phyloP scores from a whole-genome alignment of 2,113 vertebrate species.

The Microtus ochrogaster region DNA sequence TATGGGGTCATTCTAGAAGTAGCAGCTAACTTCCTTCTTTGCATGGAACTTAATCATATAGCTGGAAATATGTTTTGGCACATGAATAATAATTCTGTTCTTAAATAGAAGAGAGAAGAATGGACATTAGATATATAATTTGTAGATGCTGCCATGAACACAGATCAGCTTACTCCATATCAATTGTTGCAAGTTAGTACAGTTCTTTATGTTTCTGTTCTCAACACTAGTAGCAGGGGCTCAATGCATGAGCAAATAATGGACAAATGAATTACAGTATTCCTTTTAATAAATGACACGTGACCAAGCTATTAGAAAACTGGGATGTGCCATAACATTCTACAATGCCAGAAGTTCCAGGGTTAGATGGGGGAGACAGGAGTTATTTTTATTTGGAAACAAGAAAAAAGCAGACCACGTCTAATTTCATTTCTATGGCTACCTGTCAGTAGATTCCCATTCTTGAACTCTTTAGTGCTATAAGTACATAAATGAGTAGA shows the following conservation, averaged over 20 bases:
- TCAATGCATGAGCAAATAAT: slow-evolving; percentile 1
- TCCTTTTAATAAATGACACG: slow-evolving; percentile 20
- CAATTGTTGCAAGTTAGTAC: not conserved
- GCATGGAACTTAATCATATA: not conserved
- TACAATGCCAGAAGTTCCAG: not conserved
- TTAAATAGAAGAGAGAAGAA: not conserved
- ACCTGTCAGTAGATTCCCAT: not conserved
- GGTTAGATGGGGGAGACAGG: not conserved
- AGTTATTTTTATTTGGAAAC: not conserved
- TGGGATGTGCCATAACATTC: not conserved
- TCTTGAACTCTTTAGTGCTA: not conserved
- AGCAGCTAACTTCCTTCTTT: not conserved
- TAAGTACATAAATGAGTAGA: not conserved
- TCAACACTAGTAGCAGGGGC: not conserved
- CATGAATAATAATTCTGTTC: not conserved
- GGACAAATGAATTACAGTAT: slow-evolving; percentile 37
- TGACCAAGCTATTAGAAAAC: slow-evolving; percentile 1
- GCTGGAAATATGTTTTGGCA: not conserved
- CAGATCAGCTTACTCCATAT: not conserved
- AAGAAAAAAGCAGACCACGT: not conserved
- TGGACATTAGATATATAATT: not conserved
- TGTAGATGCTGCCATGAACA: not conserved
- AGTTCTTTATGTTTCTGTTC: slow-evolving; percentile 22
- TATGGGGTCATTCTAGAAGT: not conserved
- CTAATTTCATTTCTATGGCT: not conserved